Evolutionary conservation across 2,888 invertebrate species (phyloP).

Genomic region (Chrysodeixis includens): DNA sequence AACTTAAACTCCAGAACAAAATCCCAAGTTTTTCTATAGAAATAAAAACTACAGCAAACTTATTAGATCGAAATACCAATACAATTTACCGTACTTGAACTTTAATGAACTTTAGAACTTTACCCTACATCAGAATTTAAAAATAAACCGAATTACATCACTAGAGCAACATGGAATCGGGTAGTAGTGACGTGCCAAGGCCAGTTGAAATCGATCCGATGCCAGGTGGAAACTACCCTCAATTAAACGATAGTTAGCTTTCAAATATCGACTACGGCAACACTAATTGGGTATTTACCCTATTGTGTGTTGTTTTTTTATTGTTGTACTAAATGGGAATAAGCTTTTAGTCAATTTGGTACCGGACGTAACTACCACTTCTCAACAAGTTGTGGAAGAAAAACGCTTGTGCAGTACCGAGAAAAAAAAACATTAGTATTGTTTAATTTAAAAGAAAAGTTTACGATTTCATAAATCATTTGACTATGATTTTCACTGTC

Average conservation of each 20-base stretch:
- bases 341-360: too few species aligned
- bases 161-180: constrained; percentile 9
- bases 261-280: background rate
- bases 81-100: constrained; percentile 7
- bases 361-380: too few species aligned
- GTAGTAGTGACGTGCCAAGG: constrained; percentile 33
- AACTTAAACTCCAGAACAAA: background rate
- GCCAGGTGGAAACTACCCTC: constrained; percentile 31
- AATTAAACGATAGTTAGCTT: constrained; percentile 41
- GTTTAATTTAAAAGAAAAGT: too few species aligned
- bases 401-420: too few species aligned
- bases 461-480: too few species aligned
- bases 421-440: too few species aligned
- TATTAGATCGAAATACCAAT: background rate
- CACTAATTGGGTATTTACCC: background rate
- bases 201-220: constrained; percentile 47
- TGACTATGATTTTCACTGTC: too few species aligned
- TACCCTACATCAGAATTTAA: constrained; percentile 1
- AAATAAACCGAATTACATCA: constrained; percentile 19
- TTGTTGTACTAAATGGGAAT: background rate
- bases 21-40: background rate
- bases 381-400: too few species aligned
- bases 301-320: background rate
- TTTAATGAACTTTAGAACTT: constrained; percentile 19
- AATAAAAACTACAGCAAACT: background rate